phyloP scores from a whole-genome alignment of 2,888 invertebrate genomes.

The Empis stercorea region DNA sequence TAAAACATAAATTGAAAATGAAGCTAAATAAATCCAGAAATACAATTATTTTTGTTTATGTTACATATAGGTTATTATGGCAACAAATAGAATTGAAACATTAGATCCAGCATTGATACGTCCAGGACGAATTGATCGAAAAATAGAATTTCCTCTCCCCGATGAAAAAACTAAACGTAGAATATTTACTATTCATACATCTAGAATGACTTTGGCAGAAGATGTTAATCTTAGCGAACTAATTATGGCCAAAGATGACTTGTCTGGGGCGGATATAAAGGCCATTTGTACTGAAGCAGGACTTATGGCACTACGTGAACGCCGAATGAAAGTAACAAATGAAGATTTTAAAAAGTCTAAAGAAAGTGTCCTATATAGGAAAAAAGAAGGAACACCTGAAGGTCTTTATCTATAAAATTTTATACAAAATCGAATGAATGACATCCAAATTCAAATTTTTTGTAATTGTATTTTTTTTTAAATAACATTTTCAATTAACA shows the following conservation, averaged over 20 bases:
- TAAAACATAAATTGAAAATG: conserved; percentile 26
- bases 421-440: conserved; percentile 9
- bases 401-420: conserved; percentile 81
- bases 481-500: too few relatives aligned
- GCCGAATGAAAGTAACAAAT: conserved; percentile 99
- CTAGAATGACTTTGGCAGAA: conserved; percentile 94
- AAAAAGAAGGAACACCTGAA: conserved; percentile 99
- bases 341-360: conserved; percentile 99
- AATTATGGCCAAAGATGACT: conserved; percentile 98
- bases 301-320: conserved; percentile 90
- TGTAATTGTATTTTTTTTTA: conserved; percentile 9
- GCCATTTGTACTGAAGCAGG: conserved; percentile 99
- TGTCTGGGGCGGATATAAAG: conserved; percentile 94
- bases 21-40: not conserved
- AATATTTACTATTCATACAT: conserved; percentile 96
- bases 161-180: conserved; percentile 97
- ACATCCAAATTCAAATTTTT: not conserved
- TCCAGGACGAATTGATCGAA: conserved; percentile 96
- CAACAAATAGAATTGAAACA: conserved; percentile 96
- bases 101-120: conserved; percentile 96
- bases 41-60: too few relatives aligned
- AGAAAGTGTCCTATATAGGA: conserved; percentile 96
- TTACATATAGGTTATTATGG: conserved; percentile 75
- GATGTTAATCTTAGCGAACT: conserved; percentile 96
- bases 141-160: conserved; percentile 98